These are phyloP conservation scores for Noctua pronuba DNA, from an alignment of 2,888 invertebrate species.

Conservation along the genomic window DNA sequence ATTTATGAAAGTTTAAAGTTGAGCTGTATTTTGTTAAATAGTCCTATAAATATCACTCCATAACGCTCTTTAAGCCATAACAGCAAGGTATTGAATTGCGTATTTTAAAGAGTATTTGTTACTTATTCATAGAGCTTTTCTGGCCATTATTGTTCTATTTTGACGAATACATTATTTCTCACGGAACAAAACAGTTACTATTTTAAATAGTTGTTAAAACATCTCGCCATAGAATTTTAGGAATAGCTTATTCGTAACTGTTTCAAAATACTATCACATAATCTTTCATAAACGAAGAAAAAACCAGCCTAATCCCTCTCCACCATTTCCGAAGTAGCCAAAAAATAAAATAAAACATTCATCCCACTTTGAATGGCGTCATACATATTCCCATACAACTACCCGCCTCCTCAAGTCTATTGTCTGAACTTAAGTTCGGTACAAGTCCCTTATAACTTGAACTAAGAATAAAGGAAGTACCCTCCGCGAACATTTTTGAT, in stretches of 20 bases:
- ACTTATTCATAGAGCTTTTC: neutral
- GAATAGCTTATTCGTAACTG: neutral
- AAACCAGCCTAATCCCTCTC: neutral
- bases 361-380: conserved; percentile 5
- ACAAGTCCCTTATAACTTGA: conserved; percentile 46
- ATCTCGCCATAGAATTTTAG: neutral
- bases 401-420: conserved; percentile 17
- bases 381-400: conserved; percentile 33
- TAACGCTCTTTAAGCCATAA: neutral
- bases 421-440: conserved; percentile 40
- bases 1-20: neutral
- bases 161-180: neutral
- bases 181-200: neutral
- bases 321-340: neutral
- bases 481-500: conserved; percentile 51
- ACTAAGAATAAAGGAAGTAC: conserved; percentile 51
- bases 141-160: neutral
- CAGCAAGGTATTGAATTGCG: neutral
- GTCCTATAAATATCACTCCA: neutral
- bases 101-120: neutral
- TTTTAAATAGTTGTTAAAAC: neutral
- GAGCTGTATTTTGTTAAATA: neutral
- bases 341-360: conserved; percentile 12
- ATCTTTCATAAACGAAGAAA: neutral
- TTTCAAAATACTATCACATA: neutral